phyloP scores from a whole-genome alignment of 2,797 vertebrate species.

The Chloroceryle inda region DNA sequence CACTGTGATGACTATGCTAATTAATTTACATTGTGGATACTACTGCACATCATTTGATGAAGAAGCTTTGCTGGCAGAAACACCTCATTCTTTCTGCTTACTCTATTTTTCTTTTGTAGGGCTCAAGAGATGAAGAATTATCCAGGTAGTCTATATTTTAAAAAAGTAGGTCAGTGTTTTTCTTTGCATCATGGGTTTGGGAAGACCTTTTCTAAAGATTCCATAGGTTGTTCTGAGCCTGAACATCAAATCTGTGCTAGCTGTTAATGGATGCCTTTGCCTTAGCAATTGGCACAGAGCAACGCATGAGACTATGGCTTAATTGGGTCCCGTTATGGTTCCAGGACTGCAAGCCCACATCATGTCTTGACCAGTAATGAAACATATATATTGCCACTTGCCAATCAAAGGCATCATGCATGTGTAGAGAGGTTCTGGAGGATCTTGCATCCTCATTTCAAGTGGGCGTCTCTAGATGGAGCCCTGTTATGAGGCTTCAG shows the following conservation, averaged over 20 bases:
- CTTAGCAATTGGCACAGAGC: neutral
- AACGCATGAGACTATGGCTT: neutral
- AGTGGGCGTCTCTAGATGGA: neutral
- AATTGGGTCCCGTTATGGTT: neutral
- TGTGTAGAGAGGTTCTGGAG: neutral
- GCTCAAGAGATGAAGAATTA: fast-evolving
- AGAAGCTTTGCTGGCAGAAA: neutral
- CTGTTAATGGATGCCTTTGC: neutral
- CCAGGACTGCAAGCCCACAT: neutral
- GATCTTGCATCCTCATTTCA: neutral
- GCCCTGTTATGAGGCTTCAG: neutral
- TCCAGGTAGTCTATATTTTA: neutral
- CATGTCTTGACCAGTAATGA: neutral
- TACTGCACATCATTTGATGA: neutral
- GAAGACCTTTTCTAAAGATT: neutral
- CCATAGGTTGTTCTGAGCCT: neutral
- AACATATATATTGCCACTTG: neutral
- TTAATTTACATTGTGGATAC: neutral
- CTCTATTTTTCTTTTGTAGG: neutral
- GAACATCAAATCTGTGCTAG: neutral
- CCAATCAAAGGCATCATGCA: neutral
- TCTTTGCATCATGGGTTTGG: neutral
- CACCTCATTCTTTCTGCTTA: neutral
- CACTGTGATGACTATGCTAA: neutral
- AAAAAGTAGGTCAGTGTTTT: neutral